Percentiles rank a stretch among this genome's conserved stretches.
phyloP scores from a whole-genome alignment of 1,140 invertebrate species.

The Drosophila saltans region DNA sequence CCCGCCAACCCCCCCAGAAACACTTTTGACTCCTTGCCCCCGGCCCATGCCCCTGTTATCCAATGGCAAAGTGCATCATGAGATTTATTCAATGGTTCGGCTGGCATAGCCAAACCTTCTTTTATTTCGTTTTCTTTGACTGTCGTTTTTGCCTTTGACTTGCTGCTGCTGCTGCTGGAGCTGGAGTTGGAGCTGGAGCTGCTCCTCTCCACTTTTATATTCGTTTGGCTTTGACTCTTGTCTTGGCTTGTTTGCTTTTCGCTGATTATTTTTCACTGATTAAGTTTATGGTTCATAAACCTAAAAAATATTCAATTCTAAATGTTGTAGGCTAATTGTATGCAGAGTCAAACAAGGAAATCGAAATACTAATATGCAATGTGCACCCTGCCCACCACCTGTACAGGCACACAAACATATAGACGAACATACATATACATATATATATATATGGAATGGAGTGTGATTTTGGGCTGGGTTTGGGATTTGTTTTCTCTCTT shows the following conservation, averaged over 20 bases:
- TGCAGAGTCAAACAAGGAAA: constrained; percentile 48
- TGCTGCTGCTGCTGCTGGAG: neutral
- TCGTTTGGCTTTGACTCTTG: constrained; percentile 46
- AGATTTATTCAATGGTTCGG: constrained; percentile 39
- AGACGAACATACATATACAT: too few relatives aligned
- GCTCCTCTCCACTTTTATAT: constrained; percentile 2
- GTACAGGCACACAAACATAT: neutral
- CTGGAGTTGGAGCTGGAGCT: neutral
- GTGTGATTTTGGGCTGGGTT: constrained; percentile 63
- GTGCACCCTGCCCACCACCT: constrained; percentile 20
- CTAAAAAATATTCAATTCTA: constrained; percentile 55
- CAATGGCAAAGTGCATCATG: constrained; percentile 19
- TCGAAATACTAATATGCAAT: constrained; percentile 10
- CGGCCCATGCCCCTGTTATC: neutral
- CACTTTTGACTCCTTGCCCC: neutral
- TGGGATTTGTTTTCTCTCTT: neutral
- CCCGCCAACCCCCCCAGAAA: neutral
- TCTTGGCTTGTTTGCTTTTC: constrained; percentile 53
- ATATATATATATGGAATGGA: constrained; percentile 25
- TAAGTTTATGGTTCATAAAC: constrained; percentile 74
- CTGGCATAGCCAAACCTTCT: constrained; percentile 55
- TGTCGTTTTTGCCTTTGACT: constrained; percentile 4
- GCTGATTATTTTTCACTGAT: constrained; percentile 68
- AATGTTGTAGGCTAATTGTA: constrained; percentile 76
- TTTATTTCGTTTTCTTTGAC: constrained; percentile 36